Conservation (phyloP, 2,888 invertebrate genomes). For the Biston betularia region DNA sequence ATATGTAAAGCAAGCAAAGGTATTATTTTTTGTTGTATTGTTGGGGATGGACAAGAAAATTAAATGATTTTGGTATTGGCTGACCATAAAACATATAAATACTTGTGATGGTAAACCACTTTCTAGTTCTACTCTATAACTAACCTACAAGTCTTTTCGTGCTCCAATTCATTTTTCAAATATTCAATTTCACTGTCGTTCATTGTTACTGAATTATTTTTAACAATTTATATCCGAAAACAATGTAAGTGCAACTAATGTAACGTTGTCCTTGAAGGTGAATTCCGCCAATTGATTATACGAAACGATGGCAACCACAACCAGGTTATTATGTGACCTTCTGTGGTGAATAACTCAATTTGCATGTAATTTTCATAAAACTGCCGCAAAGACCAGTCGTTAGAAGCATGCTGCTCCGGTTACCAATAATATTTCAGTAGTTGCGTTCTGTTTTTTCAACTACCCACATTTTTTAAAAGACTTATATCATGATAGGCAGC, state of each 20-base stretch:
- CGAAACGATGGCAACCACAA: conserved; percentile 48
- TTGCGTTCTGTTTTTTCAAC: not conserved
- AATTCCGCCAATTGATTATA: conserved; percentile 85
- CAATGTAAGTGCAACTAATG: conserved; percentile 30
- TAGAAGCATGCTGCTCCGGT: not conserved
- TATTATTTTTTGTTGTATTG: not conserved
- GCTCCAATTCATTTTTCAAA: conserved; percentile 78
- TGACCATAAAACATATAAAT: not conserved
- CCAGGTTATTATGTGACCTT: conserved; percentile 35
- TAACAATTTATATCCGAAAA: conserved; percentile 38
- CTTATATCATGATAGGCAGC: no score
- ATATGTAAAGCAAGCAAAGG: not conserved
- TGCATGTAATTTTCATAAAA: conserved; percentile 17
- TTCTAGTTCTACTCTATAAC: conserved; percentile 37
- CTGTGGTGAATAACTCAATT: conserved; percentile 22
- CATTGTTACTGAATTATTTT: conserved; percentile 55
- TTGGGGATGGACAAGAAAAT: not conserved
- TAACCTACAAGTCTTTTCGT: conserved; percentile 80
- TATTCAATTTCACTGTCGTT: conserved; percentile 79
- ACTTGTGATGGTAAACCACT: not conserved
- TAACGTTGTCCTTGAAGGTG: conserved; percentile 90
- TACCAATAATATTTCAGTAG: not conserved
- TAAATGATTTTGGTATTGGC: not conserved
- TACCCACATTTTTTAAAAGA: not conserved
- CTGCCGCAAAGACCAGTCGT: not conserved